A percentile compares a stretch with the other conserved stretches of the same genome.
These are phyloP conservation scores for Orussus abietinus DNA, from an alignment of 1,140 invertebrate genomes.

Conservation along the genomic window DNA sequence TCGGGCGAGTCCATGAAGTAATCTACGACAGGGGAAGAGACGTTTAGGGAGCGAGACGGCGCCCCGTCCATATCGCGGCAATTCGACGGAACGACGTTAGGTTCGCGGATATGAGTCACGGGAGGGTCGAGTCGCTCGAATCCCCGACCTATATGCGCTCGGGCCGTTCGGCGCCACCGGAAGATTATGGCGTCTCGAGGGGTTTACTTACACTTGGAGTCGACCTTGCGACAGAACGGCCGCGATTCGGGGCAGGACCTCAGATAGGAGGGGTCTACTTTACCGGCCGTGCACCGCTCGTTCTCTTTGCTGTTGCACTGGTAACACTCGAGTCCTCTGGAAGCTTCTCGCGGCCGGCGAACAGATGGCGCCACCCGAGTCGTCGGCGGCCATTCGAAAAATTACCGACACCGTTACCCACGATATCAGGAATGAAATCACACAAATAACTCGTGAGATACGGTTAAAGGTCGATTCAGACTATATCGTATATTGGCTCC, in stretches of 20 bases:
- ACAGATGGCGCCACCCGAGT: too few relatives aligned
- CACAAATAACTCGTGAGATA: too few relatives aligned
- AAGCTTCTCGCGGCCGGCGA: too few relatives aligned
- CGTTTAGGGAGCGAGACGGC: too few relatives aligned
- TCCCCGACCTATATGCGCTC: slow-evolving; percentile 1
- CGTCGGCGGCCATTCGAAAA: neutral
- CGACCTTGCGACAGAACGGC: slow-evolving; percentile 25
- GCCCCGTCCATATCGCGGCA: too few relatives aligned
- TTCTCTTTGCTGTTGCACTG: slow-evolving; percentile 29
- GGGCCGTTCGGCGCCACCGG: too few relatives aligned
- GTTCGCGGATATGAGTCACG: neutral
- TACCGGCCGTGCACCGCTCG: slow-evolving; percentile 17
- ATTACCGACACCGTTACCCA: too few relatives aligned
- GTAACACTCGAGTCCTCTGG: slow-evolving; percentile 24
- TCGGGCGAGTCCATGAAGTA: slow-evolving; percentile 27
- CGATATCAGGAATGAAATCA: too few relatives aligned
- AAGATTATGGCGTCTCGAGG: slow-evolving; percentile 5
- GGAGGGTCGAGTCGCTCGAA: slow-evolving; percentile 2
- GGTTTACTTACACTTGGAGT: slow-evolving; percentile 24
- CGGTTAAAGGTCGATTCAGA: too few relatives aligned
- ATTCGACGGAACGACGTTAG: too few relatives aligned
- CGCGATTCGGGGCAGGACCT: slow-evolving; percentile 17
- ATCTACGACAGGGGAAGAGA: slow-evolving; percentile 19
- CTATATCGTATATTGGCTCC: too few relatives aligned
- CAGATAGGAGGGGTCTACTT: slow-evolving; percentile 23